phyloP scores from a whole-genome alignment of 30 jellyfish, hydroid and myxozoan species.

The Cassiopea xamachana region DNA sequence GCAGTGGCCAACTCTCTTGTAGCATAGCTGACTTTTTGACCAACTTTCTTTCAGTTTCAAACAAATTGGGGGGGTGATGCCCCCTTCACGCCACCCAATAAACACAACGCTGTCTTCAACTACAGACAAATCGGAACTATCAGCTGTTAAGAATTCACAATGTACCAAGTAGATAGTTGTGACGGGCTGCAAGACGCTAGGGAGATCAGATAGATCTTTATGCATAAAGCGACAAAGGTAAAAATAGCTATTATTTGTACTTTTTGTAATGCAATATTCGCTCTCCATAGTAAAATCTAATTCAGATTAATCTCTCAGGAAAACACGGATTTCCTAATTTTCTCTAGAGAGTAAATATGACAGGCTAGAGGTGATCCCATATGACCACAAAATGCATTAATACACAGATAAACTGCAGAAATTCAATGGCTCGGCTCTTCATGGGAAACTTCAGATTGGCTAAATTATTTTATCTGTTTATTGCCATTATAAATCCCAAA shows the following conservation, averaged over 20 bases:
- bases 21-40: too few species aligned
- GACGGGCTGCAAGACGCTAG: neutral
- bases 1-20: too few species aligned
- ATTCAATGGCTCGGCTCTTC: slow-evolving; percentile 3
- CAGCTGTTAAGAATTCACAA: neutral
- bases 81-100: too few species aligned
- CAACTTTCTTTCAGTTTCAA: too few species aligned
- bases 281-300: slow-evolving; percentile 13
- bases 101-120: too few species aligned
- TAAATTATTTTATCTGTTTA: neutral
- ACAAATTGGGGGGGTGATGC: too few species aligned
- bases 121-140: too few species aligned
- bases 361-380: slow-evolving; percentile 52
- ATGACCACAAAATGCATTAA: slow-evolving; percentile 48
- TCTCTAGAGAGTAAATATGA: slow-evolving; percentile 52
- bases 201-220: neutral
- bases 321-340: slow-evolving; percentile 69
- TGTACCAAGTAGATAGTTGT: neutral
- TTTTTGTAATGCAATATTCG: slow-evolving; percentile 20
- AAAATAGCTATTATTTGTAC: slow-evolving; percentile 37
- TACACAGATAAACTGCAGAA: slow-evolving; percentile 1
- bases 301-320: slow-evolving; percentile 60
- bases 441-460: slow-evolving; percentile 27
- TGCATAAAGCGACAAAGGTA: neutral
- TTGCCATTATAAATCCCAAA: neutral